These are phyloP conservation scores for Eulemur macaco DNA, from an alignment of 2,113 vertebrate species.

Conservation along the genomic window DNA sequence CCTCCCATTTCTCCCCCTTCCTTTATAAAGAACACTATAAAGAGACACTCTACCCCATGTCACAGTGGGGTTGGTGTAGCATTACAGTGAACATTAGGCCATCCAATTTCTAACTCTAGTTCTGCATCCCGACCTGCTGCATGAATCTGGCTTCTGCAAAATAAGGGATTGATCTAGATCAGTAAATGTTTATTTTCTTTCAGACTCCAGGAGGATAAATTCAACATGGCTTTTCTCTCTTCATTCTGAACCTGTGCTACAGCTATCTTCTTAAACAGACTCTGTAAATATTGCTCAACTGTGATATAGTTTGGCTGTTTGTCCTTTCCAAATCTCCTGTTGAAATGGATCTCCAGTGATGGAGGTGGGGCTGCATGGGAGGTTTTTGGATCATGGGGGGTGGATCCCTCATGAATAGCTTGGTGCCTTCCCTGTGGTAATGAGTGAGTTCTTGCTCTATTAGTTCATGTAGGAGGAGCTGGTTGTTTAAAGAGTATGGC, in stretches of 20 bases:
- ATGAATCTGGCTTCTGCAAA: neutral
- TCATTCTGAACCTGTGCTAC: neutral
- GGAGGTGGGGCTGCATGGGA: too few species aligned
- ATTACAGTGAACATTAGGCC: neutral
- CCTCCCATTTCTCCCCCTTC: neutral
- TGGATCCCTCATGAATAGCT: too few species aligned
- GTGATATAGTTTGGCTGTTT: too few species aligned
- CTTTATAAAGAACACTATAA: conserved; percentile 24
- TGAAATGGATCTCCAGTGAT: too few species aligned
- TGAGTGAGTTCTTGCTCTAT: too few species aligned
- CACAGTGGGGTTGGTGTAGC: neutral
- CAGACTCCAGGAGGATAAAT: neutral
- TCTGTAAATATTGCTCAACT: neutral
- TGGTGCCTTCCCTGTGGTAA: too few species aligned
- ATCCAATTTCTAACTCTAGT: neutral
- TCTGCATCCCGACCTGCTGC: neutral
- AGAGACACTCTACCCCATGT: neutral
- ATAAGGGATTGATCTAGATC: neutral
- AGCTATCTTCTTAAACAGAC: neutral
- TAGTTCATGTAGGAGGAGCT: too few species aligned
- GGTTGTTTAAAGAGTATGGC: too few species aligned
- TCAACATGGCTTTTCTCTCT: neutral
- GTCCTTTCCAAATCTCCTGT: too few species aligned
- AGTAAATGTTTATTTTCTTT: neutral
- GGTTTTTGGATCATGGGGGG: too few species aligned